A percentile compares a stretch with the other conserved stretches of the same genome.
phyloP scores from a whole-genome alignment of 2,888 invertebrate genomes.

The Cactoblastis cactorum region DNA sequence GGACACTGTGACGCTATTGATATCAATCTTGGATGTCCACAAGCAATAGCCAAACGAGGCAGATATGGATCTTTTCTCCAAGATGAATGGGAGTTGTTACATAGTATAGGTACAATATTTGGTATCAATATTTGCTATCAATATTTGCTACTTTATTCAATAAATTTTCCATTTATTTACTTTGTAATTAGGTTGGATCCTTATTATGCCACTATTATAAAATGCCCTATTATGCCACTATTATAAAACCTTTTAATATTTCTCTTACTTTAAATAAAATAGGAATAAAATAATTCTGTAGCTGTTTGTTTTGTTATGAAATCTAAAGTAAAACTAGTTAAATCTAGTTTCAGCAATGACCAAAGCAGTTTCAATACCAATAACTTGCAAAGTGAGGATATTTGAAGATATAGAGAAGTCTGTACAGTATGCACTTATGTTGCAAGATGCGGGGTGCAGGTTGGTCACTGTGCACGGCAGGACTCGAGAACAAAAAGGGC shows the following conservation, averaged over 20 bases:
- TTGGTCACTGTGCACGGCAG: conserved; percentile 97
- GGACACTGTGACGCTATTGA: conserved; percentile 96
- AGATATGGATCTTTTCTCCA: conserved; percentile 97
- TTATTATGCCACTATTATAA: too few relatives aligned
- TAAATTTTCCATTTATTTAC: too few relatives aligned
- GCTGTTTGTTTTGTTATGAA: too few relatives aligned
- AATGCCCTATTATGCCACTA: too few relatives aligned
- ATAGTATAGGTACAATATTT: conserved; percentile 85
- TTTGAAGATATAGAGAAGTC: conserved; percentile 93
- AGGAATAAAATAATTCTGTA: too few relatives aligned
- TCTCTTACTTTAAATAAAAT: too few relatives aligned
- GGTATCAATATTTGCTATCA: too few relatives aligned
- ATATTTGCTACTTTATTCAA: too few relatives aligned
- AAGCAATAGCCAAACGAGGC: conserved; percentile 97
- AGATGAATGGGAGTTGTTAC: conserved; percentile 94
- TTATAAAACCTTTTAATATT: too few relatives aligned
- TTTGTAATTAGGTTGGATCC: too few relatives aligned
- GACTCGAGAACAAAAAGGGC: conserved; percentile 97
- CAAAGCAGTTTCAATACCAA: conserved; percentile 87
- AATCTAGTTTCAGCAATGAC: conserved; percentile 84
- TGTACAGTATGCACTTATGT: conserved; percentile 94
- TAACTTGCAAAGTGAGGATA: conserved; percentile 98
- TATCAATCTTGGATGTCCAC: conserved; percentile 98
- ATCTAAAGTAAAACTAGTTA: too few relatives aligned
- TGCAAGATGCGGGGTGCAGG: conserved; percentile 95